A percentile compares a stretch with the other conserved stretches of the same genome.
phyloP scores from a whole-genome alignment of 1,140 invertebrate genomes.

The Pantala flavescens region DNA sequence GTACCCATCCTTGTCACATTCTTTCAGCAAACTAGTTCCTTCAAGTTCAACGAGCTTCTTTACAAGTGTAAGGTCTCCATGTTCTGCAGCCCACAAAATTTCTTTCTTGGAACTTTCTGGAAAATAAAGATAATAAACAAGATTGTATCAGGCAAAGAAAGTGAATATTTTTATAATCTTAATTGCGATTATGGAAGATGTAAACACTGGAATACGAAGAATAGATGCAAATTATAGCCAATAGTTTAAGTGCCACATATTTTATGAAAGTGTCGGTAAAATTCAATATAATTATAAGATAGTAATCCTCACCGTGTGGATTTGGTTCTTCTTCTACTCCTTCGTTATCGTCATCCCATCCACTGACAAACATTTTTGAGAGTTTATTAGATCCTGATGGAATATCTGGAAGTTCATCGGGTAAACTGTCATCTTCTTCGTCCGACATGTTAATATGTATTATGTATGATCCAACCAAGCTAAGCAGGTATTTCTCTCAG shows the following conservation, averaged over 20 bases:
- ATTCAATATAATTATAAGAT: too few species aligned
- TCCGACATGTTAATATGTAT: not conserved
- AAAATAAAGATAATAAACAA: not conserved
- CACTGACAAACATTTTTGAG: constrained; percentile 30
- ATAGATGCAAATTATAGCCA: too few species aligned
- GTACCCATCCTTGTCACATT: constrained; percentile 77
- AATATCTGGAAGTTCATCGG: not conserved
- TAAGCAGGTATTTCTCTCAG: too few species aligned
- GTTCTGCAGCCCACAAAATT: constrained; percentile 72
- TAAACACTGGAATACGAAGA: too few species aligned
- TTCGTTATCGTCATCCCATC: constrained; percentile 42
- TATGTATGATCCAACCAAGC: too few species aligned
- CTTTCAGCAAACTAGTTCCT: constrained; percentile 53
- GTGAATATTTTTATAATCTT: too few species aligned
- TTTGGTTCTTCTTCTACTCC: constrained; percentile 38
- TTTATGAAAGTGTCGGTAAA: too few species aligned
- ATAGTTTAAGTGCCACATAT: too few species aligned
- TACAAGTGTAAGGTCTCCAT: constrained; percentile 58
- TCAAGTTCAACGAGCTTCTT: constrained; percentile 44
- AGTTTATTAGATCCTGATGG: not conserved
- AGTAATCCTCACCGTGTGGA: constrained; percentile 41
- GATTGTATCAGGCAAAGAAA: not conserved
- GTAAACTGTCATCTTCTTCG: not conserved
- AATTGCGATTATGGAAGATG: too few species aligned
- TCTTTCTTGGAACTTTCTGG: constrained; percentile 41